Evolutionary conservation across 2,797 vertebrate species (phyloP).

Genomic region (Enteromius unitaeniatus): DNA sequence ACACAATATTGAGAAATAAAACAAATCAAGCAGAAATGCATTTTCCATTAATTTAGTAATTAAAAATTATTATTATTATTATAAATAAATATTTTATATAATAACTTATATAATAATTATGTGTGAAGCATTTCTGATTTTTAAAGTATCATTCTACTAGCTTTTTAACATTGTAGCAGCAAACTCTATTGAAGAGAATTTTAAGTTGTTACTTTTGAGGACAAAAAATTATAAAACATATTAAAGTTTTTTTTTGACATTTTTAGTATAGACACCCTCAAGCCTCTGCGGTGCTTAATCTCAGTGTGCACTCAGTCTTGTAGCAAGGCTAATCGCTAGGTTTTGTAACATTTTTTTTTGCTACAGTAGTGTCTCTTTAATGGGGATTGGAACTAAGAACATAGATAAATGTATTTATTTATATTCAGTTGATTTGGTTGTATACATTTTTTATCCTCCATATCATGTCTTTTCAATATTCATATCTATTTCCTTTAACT

Average conservation of each 20-base stretch:
- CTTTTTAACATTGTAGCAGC: neutral
- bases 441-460: conserved; percentile 31
- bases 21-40: neutral
- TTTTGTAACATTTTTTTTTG: neutral
- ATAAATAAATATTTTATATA: neutral
- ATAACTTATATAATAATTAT: no score
- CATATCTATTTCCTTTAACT: conserved; percentile 43
- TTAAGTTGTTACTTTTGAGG: neutral
- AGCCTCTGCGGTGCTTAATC: neutral
- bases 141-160: neutral
- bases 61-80: neutral
- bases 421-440: conserved; percentile 6
- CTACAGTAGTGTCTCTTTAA: neutral
- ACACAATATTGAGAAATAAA: neutral
- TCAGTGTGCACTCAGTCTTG: neutral
- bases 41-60: neutral
- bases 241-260: neutral
- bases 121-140: neutral
- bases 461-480: conserved; percentile 54
- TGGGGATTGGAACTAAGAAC: neutral
- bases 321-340: neutral
- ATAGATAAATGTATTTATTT: neutral
- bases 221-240: neutral
- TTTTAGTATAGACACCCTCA: neutral
- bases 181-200: neutral